Percentiles rank a stretch among this genome's conserved stretches.
These are phyloP conservation scores for Troides oblongomaculatus DNA, from an alignment of 2,888 invertebrate genomes.

Conservation along the genomic window DNA sequence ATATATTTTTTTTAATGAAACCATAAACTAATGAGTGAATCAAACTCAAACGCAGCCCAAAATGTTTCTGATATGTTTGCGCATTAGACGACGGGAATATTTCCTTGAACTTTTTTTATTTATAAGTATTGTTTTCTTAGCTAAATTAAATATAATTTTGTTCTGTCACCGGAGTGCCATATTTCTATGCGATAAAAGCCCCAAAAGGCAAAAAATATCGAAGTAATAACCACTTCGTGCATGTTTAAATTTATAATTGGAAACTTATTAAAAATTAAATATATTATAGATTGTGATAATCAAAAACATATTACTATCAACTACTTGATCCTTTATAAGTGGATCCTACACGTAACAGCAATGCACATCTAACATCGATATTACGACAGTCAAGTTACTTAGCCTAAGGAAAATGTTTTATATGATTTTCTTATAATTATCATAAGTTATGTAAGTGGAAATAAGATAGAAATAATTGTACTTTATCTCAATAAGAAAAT, in stretches of 20 bases:
- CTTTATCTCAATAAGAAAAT: constrained; percentile 1
- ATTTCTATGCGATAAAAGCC: no score
- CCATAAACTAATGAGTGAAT: no score
- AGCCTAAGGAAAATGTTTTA: background rate
- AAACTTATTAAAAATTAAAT: background rate
- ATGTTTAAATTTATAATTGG: background rate
- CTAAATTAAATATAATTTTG: no score
- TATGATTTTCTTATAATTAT: background rate
- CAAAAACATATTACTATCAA: background rate
- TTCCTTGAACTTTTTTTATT: no score
- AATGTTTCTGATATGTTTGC: no score
- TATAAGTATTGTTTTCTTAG: no score
- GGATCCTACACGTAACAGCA: background rate
- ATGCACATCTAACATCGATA: constrained; percentile 5
- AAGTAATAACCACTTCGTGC: background rate
- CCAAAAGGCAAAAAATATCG: background rate
- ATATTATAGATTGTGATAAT: background rate
- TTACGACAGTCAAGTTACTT: constrained; percentile 1
- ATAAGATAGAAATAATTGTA: constrained; percentile 6
- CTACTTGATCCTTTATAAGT: background rate
- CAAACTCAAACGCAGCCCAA: no score
- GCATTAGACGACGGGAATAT: no score
- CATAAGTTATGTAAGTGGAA: background rate
- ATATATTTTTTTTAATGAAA: no score
- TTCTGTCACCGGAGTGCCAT: no score